These are phyloP conservation scores for Cyanoliseus patagonus DNA, from an alignment of 2,113 vertebrate genomes.

Conservation along the genomic window DNA sequence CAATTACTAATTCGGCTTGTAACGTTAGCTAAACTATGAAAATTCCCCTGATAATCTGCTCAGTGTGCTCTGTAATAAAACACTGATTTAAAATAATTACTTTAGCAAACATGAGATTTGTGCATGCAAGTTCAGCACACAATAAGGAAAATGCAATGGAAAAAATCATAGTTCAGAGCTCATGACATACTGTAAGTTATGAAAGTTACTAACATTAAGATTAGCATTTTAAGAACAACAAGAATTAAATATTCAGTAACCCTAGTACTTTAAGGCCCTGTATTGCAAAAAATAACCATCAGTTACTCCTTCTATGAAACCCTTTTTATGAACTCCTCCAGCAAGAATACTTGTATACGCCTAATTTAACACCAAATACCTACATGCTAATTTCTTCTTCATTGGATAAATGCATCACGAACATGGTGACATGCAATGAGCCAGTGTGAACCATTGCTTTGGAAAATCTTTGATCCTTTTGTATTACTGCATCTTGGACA, in stretches of 20 bases:
- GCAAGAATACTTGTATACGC: neutral
- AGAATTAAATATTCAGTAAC: neutral
- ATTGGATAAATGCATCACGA: conserved; percentile 86
- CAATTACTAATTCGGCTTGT: neutral
- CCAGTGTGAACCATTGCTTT: conserved; percentile 82
- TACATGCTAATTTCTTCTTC: conserved; percentile 87
- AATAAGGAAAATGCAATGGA: neutral
- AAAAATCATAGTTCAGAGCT: neutral
- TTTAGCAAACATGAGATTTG: neutral
- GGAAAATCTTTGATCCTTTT: conserved; percentile 83
- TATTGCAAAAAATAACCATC: neutral
- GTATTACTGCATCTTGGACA: conserved; percentile 82
- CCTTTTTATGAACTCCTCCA: neutral
- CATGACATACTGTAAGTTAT: neutral
- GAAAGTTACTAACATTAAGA: neutral
- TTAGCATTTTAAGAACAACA: neutral
- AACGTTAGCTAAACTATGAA: neutral
- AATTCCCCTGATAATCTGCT: neutral
- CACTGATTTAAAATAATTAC: neutral
- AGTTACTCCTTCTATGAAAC: neutral
- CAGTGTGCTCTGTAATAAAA: neutral
- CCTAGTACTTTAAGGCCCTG: neutral
- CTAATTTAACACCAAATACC: conserved; percentile 60
- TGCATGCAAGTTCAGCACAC: neutral
- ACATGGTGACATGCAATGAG: conserved; percentile 89